These are phyloP conservation scores for Ciona savignyi DNA, from an alignment of 23 tunicate genomes.

Conservation along the genomic window DNA sequence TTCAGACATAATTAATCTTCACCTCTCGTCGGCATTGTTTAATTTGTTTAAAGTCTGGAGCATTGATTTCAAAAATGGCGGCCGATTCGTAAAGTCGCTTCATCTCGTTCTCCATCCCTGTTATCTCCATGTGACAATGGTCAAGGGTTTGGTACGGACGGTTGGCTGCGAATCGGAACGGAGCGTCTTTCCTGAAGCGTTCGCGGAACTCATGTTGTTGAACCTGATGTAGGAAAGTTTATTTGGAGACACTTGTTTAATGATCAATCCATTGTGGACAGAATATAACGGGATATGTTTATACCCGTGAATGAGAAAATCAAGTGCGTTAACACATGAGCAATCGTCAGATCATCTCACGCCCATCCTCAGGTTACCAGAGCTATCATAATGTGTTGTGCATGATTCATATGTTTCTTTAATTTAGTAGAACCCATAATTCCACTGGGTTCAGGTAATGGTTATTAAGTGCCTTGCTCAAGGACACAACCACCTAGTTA, in stretches of 20 bases:
- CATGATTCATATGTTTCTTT: no score
- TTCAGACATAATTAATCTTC: background rate
- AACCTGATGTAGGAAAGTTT: conserved; percentile 29
- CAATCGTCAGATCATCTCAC: no score
- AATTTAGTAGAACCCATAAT: no score
- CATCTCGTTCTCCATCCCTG: conserved; percentile 86
- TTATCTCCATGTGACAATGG: conserved; percentile 69
- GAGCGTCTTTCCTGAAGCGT: conserved; percentile 87
- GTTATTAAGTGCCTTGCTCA: no score
- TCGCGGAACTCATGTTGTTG: conserved; percentile 93
- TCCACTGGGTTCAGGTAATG: no score
- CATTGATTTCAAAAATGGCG: conserved; percentile 89
- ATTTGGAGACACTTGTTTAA: background rate
- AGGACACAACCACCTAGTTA: no score
- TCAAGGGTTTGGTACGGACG: conserved; percentile 55
- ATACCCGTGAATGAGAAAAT: no score
- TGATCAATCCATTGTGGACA: no score
- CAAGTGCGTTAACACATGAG: no score
- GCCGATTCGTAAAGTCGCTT: conserved; percentile 73
- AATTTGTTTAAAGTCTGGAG: conserved; percentile 96
- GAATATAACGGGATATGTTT: no score
- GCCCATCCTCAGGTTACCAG: no score
- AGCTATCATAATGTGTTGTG: no score
- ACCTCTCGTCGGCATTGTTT: conserved; percentile 93
- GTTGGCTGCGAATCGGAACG: conserved; percentile 64